Base-by-base conservation (phyloP, 2,888 invertebrate genomes). In the Mimas tiliae region DNA sequence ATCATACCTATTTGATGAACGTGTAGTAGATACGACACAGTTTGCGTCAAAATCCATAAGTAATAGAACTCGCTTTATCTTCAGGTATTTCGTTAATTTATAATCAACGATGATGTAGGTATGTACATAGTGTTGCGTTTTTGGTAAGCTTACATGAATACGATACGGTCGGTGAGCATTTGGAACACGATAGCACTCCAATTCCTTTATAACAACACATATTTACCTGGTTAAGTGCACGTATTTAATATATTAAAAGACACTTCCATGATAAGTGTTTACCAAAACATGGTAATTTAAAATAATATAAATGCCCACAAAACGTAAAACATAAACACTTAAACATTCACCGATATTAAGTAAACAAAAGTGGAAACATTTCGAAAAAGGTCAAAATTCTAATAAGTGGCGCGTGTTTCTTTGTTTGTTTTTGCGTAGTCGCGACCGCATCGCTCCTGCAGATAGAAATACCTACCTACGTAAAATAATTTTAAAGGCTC, bases 401-500 rank as follows among this genome's bases (percentile, higher is more conserved):
- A 42, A 58, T 58, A 42, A 58, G 38, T 21, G 16, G 11, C 38
- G n/a, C 55, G 11, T 38, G 38, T 74, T 72, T 70, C 66, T 72
- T 68, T 71, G 72, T 70, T 64, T 65, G 70, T 73, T 73, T 72
- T 69, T 53, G 71, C 72, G 69, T 67, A 70, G 70, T 73, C 72
- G 68, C 70, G 76, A 76, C 75, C 81, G 80, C 83, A 84, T 82
- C 81, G 81, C 77, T 77, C 76, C 72, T 73, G 75, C 78, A 79
- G 73, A 79, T 79, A 74, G 77, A 76, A 82, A 81, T 45, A 45
- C 45, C 1, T 45, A 45, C 11, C 12, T 82, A 81, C 82, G 84
- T 82, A 84, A 77, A 82, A 80, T 77, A 77, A 78, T 78, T 81
- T 81, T 75, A 81, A 82, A 82, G 77, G 76, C 76, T 81, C 75